Evolutionary conservation across 2,797 vertebrate species (phyloP), one percentile per base, ranked within the genome.

Genomic region (Lophius americanus): DNA sequence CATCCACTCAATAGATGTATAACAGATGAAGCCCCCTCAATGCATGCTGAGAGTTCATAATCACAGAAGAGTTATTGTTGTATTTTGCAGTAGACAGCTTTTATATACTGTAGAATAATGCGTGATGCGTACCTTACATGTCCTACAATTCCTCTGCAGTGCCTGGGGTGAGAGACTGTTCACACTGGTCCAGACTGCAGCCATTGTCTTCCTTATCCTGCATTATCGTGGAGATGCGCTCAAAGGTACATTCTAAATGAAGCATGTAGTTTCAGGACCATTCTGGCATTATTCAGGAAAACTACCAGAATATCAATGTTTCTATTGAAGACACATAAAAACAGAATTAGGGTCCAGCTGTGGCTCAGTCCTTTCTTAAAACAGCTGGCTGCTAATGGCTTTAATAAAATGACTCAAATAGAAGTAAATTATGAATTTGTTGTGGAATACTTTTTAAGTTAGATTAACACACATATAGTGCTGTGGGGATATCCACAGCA

Each of bases 141-240:
- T 23, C 23, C 23, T 23, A 23, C 23, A 53, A 3, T 23, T 48
- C 32, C 42, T 70, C 12, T 13, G 6, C 91, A 97, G 96, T 70
- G 93, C 95, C 54, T 97, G 95, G 95, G 93, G 88, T 11, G 96
- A 97, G 59, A 94, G 92, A 48, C 82, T 96, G 61, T 92, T 96
- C 83, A 76, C 86, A 3, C 66, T 92, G 81, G 52, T 90, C 33
- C 95, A 96, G 87, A 93, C 92, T 0, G 64, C 92, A 36, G 59
- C 85, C 0, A 91, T 96, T 6, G 55, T 88, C 48, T 95, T 95
- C 82, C 92, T 97, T 56, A 86, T 95, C 64, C 90, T 94, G 57
- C 87, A 91, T 82, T 94, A 94, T 74, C 85, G 78, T 43, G 84
- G 93, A 14, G 74, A 92, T 1, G 91, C 88, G 0, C 6, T 82